phyloP scores from a whole-genome alignment of 2,888 invertebrate species.

The Caenorhabditis auriculariae region DNA sequence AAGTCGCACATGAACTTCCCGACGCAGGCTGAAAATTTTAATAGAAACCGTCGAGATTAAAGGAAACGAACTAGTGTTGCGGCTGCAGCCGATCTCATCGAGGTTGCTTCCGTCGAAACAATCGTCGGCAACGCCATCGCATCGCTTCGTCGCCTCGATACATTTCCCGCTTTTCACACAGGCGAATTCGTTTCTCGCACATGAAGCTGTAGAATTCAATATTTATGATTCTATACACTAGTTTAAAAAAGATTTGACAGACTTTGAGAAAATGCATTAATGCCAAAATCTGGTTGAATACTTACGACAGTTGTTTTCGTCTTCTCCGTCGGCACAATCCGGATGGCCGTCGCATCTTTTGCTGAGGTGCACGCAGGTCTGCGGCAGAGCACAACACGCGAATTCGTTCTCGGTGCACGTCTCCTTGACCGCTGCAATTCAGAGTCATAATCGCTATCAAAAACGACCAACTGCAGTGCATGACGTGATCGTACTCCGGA shows the following conservation, averaged over 20 bases:
- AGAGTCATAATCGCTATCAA: neutral
- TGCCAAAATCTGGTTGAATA: neutral
- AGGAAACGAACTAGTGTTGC: slow-evolving; percentile 44
- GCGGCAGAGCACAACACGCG: slow-evolving; percentile 60
- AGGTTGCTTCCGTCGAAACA: slow-evolving; percentile 60
- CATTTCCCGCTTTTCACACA: slow-evolving; percentile 57
- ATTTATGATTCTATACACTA: neutral
- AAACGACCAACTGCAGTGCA: slow-evolving; percentile 59
- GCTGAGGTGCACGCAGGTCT: slow-evolving; percentile 48
- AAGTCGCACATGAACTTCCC: slow-evolving; percentile 58
- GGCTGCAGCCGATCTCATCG: slow-evolving; percentile 59
- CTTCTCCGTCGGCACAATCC: slow-evolving; percentile 58
- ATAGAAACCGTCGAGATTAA: neutral
- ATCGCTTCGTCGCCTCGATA: slow-evolving; percentile 52
- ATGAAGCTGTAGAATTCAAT: slow-evolving; percentile 44
- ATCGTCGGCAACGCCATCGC: slow-evolving; percentile 60
- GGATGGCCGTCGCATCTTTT: slow-evolving; percentile 57
- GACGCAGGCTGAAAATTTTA: slow-evolving; percentile 49
- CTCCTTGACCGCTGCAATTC: slow-evolving; percentile 40
- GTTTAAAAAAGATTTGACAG: neutral
- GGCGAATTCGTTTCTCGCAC: slow-evolving; percentile 56
- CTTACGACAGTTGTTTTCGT: slow-evolving; percentile 61
- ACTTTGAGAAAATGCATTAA: no score
- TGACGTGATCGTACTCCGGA: slow-evolving; percentile 61
- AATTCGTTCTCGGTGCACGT: slow-evolving; percentile 44